Evolutionary conservation across 1,140 invertebrate genomes (phyloP).

Genomic region (Drosophila cardini): DNA sequence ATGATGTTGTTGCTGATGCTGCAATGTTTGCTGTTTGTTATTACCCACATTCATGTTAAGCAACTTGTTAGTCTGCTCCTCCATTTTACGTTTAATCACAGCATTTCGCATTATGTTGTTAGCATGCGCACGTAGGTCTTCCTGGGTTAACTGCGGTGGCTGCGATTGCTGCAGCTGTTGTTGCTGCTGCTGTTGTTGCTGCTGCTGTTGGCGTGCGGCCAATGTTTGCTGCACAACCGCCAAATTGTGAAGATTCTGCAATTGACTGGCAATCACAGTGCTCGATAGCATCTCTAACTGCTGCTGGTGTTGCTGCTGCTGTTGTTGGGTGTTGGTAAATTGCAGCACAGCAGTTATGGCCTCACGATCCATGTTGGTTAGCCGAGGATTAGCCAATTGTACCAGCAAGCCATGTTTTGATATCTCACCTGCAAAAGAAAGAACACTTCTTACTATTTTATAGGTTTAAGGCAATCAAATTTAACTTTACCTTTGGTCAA

Average conservation of each 20-base stretch:
- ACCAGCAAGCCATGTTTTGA: slow-evolving; percentile 78
- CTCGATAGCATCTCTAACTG: slow-evolving; percentile 77
- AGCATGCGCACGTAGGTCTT: slow-evolving; percentile 77
- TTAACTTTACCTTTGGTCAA: slow-evolving; percentile 70
- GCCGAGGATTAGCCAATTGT: slow-evolving; percentile 76
- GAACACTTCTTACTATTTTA: background rate
- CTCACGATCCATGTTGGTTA: slow-evolving; percentile 73
- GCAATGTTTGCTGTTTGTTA: slow-evolving; percentile 38
- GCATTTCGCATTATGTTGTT: slow-evolving; percentile 83
- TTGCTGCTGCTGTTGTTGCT: slow-evolving; percentile 51
- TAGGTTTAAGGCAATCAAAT: background rate
- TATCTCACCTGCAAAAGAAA: slow-evolving; percentile 68
- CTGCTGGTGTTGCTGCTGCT: slow-evolving; percentile 75
- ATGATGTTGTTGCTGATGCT: slow-evolving; percentile 29
- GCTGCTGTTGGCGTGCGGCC: slow-evolving; percentile 67
- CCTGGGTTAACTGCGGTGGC: slow-evolving; percentile 67
- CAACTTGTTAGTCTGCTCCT: slow-evolving; percentile 70
- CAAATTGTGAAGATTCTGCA: slow-evolving; percentile 79
- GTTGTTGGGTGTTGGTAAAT: slow-evolving; percentile 81
- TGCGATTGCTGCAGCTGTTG: slow-evolving; percentile 33
- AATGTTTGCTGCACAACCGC: slow-evolving; percentile 75
- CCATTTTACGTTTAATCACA: slow-evolving; percentile 79
- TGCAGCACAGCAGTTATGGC: slow-evolving; percentile 80
- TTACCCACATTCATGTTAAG: slow-evolving; percentile 42
- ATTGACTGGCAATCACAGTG: slow-evolving; percentile 75